A percentile compares a stretch with the other conserved stretches of the same genome.
These are phyloP conservation scores for Heliconius eleuchia DNA, from an alignment of 1,140 invertebrate genomes.

Conservation along the genomic window DNA sequence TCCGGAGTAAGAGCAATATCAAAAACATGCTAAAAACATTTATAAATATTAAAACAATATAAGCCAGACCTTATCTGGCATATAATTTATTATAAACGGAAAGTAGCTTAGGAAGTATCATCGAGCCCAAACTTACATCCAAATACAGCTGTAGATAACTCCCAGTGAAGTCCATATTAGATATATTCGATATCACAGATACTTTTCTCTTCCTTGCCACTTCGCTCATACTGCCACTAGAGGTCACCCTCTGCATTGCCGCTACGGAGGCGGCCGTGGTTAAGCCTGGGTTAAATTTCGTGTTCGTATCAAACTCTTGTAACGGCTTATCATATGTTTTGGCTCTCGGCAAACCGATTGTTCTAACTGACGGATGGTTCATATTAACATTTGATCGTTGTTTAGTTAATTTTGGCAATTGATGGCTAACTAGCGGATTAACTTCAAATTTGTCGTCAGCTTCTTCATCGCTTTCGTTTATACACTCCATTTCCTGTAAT, in stretches of 20 bases:
- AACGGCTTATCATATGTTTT: slow-evolving; percentile 81
- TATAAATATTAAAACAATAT: too few relatives aligned
- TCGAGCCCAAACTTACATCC: slow-evolving; percentile 76
- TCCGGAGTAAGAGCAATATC: too few relatives aligned
- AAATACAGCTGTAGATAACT: slow-evolving; percentile 85
- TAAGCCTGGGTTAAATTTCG: slow-evolving; percentile 55
- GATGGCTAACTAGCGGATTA: slow-evolving; percentile 70
- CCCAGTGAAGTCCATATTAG: slow-evolving; percentile 87
- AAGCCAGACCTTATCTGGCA: too few relatives aligned
- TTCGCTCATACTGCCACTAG: slow-evolving; percentile 74
- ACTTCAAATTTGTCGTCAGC: slow-evolving; percentile 78
- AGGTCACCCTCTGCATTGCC: slow-evolving; percentile 82
- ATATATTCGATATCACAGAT: slow-evolving; percentile 86
- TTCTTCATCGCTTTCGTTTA: slow-evolving; percentile 82
- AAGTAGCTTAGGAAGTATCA: background rate
- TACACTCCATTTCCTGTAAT: slow-evolving; percentile 83
- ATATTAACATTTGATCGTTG: slow-evolving; percentile 68
- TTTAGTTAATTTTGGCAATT: slow-evolving; percentile 68
- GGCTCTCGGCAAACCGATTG: slow-evolving; percentile 70
- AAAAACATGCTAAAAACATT: too few relatives aligned
- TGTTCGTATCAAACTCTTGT: slow-evolving; percentile 76
- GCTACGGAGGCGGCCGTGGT: slow-evolving; percentile 77
- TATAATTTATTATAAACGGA: too few relatives aligned
- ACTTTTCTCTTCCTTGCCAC: slow-evolving; percentile 82
- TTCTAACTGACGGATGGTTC: slow-evolving; percentile 73